Conservation (phyloP, 2,113 vertebrate genomes). For the Sceloporus tristichus region DNA sequence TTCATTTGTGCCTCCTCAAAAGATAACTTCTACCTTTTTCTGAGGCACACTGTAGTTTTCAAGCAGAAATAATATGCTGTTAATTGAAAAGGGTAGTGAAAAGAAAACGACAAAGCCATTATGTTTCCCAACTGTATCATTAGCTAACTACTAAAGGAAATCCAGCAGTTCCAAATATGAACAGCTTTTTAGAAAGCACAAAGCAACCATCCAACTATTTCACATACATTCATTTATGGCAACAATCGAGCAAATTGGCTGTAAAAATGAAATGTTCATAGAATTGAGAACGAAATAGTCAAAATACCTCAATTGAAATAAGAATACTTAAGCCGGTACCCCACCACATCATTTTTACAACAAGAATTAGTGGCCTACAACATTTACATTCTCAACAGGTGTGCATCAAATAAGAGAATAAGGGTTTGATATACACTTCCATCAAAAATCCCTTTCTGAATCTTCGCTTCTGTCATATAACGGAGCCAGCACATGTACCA, state of each 20-base stretch:
- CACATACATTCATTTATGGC: neutral
- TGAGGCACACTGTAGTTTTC: neutral
- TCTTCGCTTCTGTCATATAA: neutral
- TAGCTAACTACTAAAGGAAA: slow-evolving; percentile 17
- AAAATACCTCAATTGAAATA: neutral
- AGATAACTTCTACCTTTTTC: slow-evolving; percentile 5
- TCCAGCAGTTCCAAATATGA: neutral
- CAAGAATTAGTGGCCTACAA: neutral
- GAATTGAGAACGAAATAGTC: neutral
- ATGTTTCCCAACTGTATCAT: slow-evolving; percentile 20
- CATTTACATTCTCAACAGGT: neutral
- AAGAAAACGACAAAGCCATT: slow-evolving; percentile 12
- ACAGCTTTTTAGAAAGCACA: slow-evolving; percentile 12
- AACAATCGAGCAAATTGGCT: slow-evolving; percentile 14
- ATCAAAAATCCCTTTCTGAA: neutral
- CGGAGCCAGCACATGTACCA: neutral
- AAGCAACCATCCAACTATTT: neutral
- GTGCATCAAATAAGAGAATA: neutral
- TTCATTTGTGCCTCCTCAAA: neutral
- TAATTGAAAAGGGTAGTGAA: slow-evolving; percentile 23
- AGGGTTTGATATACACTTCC: neutral
- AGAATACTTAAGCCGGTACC: neutral
- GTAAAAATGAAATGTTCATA: neutral
- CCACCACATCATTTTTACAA: neutral
- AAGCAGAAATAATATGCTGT: slow-evolving; percentile 19